Conservation (phyloP, 2,888 invertebrate species). For the Sarcophaga variegata region DNA sequence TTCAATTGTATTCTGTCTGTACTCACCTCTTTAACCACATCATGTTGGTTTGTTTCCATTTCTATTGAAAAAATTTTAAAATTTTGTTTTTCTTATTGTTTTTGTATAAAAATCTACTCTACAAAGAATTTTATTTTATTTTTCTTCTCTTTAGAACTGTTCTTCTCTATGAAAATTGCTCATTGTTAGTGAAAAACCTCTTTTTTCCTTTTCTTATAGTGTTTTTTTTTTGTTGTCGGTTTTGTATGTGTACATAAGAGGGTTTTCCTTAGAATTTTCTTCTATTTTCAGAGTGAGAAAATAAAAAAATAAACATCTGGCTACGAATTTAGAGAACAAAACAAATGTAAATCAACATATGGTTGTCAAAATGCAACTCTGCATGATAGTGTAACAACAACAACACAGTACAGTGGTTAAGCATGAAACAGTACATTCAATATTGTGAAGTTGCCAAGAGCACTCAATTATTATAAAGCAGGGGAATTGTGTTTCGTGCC, state of each 20-base stretch:
- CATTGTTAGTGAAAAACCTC: slow-evolving; percentile 26
- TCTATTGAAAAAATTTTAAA: neutral
- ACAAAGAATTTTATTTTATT: neutral
- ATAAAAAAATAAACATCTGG: slow-evolving; percentile 28
- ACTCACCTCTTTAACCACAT: slow-evolving; percentile 49
- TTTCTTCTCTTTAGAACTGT: neutral
- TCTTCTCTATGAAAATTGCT: slow-evolving; percentile 25
- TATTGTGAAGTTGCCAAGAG: neutral
- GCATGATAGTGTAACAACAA: neutral
- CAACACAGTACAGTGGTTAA: neutral
- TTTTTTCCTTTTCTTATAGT: slow-evolving; percentile 25
- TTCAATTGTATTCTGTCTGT: neutral
- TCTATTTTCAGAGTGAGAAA: neutral
- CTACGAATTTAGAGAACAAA: slow-evolving; percentile 30
- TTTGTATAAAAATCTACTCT: slow-evolving; percentile 28
- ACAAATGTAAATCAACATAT: slow-evolving; percentile 26
- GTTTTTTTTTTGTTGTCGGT: slow-evolving; percentile 1
- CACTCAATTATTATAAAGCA: neutral
- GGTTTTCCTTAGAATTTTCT: slow-evolving; percentile 48
- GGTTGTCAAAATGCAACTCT: slow-evolving; percentile 15
- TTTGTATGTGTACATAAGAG: slow-evolving; percentile 8
- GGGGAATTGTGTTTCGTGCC: neutral
- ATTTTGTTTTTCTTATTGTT: slow-evolving; percentile 12
- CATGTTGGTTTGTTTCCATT: slow-evolving; percentile 47
- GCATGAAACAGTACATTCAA: neutral